Percentiles rank a stretch among this genome's conserved stretches.
Evolutionary conservation across 2,113 vertebrate genomes (phyloP).

Genomic region (Corvus moneduloides): DNA sequence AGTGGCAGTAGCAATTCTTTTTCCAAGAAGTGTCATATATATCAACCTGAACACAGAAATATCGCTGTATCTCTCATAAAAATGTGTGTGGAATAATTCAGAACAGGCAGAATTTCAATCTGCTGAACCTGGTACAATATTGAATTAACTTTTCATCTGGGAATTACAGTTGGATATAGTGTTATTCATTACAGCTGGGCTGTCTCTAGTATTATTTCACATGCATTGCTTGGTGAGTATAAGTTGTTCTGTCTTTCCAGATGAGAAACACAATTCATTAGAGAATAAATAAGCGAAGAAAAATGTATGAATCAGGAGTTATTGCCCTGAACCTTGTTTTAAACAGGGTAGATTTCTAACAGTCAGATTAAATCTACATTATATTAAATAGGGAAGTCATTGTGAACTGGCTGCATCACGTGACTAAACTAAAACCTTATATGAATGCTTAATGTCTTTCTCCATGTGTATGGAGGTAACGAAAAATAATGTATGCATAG

Average conservation of each 20-base stretch:
- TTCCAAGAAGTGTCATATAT: background rate
- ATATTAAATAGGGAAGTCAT: background rate
- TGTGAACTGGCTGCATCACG: background rate
- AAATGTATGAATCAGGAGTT: background rate
- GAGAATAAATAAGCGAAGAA: background rate
- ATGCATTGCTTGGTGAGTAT: background rate
- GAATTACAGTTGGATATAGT: background rate
- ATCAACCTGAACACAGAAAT: background rate
- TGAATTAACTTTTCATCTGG: background rate
- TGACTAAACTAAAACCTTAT: background rate
- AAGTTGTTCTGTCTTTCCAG: background rate
- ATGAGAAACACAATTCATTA: background rate
- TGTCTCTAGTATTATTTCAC: background rate
- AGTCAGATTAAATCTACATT: background rate
- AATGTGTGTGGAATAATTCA: background rate
- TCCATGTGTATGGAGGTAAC: background rate
- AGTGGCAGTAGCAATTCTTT: background rate
- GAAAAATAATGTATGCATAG: background rate
- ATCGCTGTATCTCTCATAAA: background rate
- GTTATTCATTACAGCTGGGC: background rate
- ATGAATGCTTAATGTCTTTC: background rate
- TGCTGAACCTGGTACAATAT: background rate
- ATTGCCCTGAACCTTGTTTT: background rate
- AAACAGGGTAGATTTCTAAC: background rate
- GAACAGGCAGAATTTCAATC: background rate